A percentile compares a stretch with the other conserved stretches of the same genome.
Evolutionary conservation across 2,113 vertebrate genomes (phyloP).

Genomic region (Synchiropus splendidus): DNA sequence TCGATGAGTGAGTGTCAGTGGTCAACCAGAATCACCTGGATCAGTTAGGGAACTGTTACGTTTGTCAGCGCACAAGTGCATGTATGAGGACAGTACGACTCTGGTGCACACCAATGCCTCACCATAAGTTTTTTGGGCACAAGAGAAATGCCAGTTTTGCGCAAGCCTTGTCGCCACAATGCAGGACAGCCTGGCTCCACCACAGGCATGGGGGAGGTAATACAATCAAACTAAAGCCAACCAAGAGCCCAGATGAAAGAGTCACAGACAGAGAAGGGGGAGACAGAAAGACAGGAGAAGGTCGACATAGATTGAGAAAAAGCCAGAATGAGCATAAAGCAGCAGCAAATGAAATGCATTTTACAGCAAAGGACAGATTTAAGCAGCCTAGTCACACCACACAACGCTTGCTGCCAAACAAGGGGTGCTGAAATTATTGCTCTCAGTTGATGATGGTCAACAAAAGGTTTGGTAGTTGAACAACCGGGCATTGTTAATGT

Average conservation of each 20-base stretch:
- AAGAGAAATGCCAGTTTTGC: conserved; percentile 99
- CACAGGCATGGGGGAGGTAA: conserved; percentile 82
- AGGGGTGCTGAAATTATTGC: background rate
- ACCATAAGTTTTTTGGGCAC: conserved; percentile 92
- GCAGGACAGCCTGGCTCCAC: conserved; percentile 88
- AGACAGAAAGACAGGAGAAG: conserved; percentile 27
- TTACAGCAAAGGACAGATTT: conserved; percentile 28
- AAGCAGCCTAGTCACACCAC: conserved; percentile 34
- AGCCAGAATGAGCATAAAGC: conserved; percentile 47
- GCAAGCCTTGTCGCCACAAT: conserved; percentile 98
- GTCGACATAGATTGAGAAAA: conserved; percentile 34
- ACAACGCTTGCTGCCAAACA: conserved; percentile 30
- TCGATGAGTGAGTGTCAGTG: conserved; percentile 23
- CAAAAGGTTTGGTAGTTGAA: conserved; percentile 14
- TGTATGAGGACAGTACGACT: conserved; percentile 35
- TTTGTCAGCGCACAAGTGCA: conserved; percentile 35
- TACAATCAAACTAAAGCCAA: conserved; percentile 94
- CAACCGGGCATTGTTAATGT: conserved; percentile 24
- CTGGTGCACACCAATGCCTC: conserved; percentile 78
- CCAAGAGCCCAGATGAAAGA: conserved; percentile 67
- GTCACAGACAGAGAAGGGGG: conserved; percentile 61
- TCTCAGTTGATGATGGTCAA: background rate
- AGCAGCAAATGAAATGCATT: conserved; percentile 56
- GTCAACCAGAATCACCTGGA: conserved; percentile 6
- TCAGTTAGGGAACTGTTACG: conserved; percentile 26